These are phyloP conservation scores for Amphiprion clarkii DNA, from an alignment of 2,797 vertebrate species.

Conservation along the genomic window DNA sequence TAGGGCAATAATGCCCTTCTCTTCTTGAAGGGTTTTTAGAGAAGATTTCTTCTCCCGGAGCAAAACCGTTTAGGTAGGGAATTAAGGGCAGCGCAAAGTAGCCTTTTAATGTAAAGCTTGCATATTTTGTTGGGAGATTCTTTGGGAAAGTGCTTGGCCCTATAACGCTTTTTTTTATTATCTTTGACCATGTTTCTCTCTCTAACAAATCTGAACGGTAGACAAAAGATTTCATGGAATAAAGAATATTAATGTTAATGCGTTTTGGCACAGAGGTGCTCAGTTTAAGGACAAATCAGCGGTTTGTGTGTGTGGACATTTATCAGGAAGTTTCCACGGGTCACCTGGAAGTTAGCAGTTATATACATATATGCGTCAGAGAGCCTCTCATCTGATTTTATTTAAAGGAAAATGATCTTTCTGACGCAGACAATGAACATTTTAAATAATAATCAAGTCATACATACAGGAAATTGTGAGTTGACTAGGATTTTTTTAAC, in stretches of 20 bases:
- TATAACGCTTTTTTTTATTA: slow-evolving; percentile 59
- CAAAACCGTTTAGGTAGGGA: slow-evolving; percentile 99
- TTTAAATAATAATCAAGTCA: too few relatives aligned
- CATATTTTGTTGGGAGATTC: slow-evolving; percentile 89
- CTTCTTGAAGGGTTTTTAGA: slow-evolving; percentile 95
- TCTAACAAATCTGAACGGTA: slow-evolving; percentile 59
- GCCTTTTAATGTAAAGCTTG: slow-evolving; percentile 95
- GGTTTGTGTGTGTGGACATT: background rate
- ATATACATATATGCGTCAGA: background rate
- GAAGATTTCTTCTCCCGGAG: slow-evolving; percentile 99
- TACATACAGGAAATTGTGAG: too few relatives aligned
- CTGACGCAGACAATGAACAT: too few relatives aligned
- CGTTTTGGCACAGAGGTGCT: background rate
- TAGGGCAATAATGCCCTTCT: slow-evolving; percentile 99
- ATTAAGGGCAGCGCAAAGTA: slow-evolving; percentile 97
- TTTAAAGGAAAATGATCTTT: too few relatives aligned
- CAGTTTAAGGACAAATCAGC: background rate
- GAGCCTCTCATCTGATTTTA: too few relatives aligned
- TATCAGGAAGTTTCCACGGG: slow-evolving; percentile 7
- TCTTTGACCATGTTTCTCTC: slow-evolving; percentile 73
- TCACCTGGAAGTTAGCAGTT: background rate
- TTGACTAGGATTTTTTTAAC: too few relatives aligned
- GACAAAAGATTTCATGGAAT: slow-evolving; percentile 55
- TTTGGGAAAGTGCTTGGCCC: slow-evolving; percentile 71
- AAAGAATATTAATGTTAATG: slow-evolving; percentile 30